Evolutionary conservation across 2,113 vertebrate genomes (phyloP).

Genomic region (Candoia aspera): DNA sequence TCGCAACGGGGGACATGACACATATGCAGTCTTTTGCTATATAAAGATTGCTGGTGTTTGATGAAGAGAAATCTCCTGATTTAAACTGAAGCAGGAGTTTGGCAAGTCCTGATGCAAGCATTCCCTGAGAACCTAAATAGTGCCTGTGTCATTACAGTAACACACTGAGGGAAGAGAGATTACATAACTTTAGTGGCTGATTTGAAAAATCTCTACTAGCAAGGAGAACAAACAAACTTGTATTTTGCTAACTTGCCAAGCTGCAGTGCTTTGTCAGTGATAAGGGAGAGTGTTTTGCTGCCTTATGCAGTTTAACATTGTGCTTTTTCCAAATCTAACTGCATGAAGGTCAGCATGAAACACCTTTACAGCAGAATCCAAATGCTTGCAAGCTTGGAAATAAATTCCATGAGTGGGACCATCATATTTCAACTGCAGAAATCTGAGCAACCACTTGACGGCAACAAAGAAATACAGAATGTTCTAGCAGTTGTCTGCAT

Average conservation of each 20-base stretch:
- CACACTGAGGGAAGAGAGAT: not conserved
- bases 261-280: not conserved
- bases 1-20: no score
- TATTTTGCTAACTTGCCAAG: conserved; percentile 4
- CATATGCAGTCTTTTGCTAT: not conserved
- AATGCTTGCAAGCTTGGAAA: not conserved
- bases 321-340: not conserved
- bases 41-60: not conserved
- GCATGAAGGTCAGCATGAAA: not conserved
- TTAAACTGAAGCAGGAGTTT: not conserved
- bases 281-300: not conserved
- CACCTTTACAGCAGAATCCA: not conserved
- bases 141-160: not conserved
- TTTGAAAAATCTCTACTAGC: not conserved
- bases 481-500: not conserved
- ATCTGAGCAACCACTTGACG: not conserved
- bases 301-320: not conserved
- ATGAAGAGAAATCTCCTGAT: not conserved
- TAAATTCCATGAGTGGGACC: not conserved
- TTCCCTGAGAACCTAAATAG: not conserved
- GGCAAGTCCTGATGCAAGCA: not conserved
- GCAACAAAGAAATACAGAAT: not conserved
- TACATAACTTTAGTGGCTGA: not conserved
- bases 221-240: not conserved
- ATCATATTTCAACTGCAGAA: not conserved